Conservation (phyloP, 2,888 invertebrate genomes). For the Meteorus colon region DNA sequence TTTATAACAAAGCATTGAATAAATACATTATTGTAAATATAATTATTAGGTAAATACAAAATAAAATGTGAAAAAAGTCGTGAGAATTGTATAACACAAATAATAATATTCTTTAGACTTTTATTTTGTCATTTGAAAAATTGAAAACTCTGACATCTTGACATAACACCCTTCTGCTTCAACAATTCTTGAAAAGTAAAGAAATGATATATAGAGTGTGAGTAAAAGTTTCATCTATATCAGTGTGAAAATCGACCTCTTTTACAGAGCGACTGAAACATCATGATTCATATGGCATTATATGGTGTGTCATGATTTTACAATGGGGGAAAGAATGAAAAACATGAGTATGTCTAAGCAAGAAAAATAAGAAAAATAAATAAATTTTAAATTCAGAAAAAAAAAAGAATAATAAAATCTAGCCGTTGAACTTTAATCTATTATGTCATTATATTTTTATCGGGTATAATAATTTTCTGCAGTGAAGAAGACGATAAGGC, state of each 20-base stretch:
- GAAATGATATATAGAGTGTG: background rate
- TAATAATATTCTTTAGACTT: background rate
- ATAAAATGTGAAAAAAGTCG: background rate
- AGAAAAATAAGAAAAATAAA: background rate
- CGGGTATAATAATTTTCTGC: background rate
- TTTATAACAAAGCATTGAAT: background rate
- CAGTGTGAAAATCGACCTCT: constrained; percentile 5
- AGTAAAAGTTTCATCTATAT: constrained; percentile 7
- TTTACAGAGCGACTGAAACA: background rate
- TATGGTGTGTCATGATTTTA: background rate
- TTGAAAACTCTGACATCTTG: background rate
- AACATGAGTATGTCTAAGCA: background rate
- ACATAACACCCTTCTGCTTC: background rate
- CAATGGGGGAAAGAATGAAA: background rate
- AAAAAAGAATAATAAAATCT: background rate
- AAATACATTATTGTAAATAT: background rate
- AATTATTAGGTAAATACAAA: background rate
- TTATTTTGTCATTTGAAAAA: constrained; percentile 2
- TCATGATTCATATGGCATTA: background rate
- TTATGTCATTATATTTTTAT: background rate
- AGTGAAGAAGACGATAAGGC: background rate
- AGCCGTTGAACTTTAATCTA: background rate
- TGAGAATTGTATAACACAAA: background rate
- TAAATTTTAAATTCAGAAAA: background rate
- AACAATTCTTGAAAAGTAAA: background rate